These are phyloP conservation scores for Drosophila maculinotata DNA, from an alignment of 2,888 invertebrate genomes.

Conservation along the genomic window DNA sequence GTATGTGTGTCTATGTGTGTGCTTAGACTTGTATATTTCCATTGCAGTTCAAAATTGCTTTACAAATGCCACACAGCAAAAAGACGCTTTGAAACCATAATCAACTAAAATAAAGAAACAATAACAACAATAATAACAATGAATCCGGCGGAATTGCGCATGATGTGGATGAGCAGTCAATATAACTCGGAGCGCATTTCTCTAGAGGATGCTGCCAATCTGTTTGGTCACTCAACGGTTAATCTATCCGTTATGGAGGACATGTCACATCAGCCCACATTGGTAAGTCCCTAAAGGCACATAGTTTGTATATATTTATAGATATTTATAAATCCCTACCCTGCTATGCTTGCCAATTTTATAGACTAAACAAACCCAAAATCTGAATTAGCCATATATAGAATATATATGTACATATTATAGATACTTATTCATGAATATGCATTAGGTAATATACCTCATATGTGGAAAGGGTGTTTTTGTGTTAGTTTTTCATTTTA, in stretches of 20 bases:
- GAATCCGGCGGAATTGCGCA: constrained; percentile 80
- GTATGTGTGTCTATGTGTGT: constrained; percentile 13
- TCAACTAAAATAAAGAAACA: constrained; percentile 17
- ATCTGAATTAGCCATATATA: constrained; percentile 42
- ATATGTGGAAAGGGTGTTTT: constrained; percentile 8
- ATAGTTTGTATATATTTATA: not conserved
- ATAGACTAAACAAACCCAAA: constrained; percentile 41
- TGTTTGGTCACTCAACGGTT: constrained; percentile 85
- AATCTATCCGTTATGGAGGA: constrained; percentile 87
- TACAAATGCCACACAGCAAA: constrained; percentile 29
- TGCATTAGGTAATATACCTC: not conserved
- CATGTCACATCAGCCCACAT: constrained; percentile 85
- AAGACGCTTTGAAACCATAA: constrained; percentile 22
- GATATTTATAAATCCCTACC: not conserved
- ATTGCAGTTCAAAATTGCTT: constrained; percentile 29
- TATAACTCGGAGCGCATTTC: constrained; percentile 84
- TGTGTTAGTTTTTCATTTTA: not conserved
- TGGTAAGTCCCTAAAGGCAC: constrained; percentile 84
- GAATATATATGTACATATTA: no score
- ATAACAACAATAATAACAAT: constrained; percentile 38
- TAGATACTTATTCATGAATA: not conserved
- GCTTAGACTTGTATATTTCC: constrained; percentile 23
- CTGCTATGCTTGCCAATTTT: not conserved
- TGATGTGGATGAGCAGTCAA: constrained; percentile 89
- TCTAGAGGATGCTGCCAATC: constrained; percentile 83